Evolutionary conservation across 1,140 invertebrate genomes (phyloP), one percentile per base, ranked within the genome.

Genomic region (Psilanteris sp.): DNA sequence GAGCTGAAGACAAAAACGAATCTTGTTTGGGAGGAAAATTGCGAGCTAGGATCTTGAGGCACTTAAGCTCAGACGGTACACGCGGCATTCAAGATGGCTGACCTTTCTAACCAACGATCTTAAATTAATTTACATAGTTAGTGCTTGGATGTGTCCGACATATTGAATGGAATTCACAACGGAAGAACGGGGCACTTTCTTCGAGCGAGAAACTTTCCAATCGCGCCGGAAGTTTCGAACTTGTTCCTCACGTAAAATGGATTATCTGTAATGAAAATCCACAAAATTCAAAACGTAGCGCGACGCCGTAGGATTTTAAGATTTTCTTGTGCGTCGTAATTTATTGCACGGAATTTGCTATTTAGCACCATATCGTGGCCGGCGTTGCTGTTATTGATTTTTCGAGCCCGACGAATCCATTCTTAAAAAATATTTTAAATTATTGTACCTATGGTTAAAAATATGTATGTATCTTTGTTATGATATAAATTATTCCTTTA

Each of bases 91-190:
- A 74, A 54, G 54, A 61, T 61, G 46, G 71, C 61, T 59, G 54
- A 61, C 54, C 61, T 61, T 50, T 52, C 71, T 57, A 61, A 52
- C 52, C 52, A 61, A 54, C 52, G 50, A 57, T 54, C 62, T 74
- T 61, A 66, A 74, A 74, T 74, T 74, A 74, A 74, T 74, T 74
- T 74, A 66, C 61, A 74, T 67, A 67, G 71, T 66, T 74, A 67
- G 54, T 59, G 54, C 46, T 61, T 2, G 61, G 71, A 74, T 73
- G 70, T 59, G 70, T 59, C 59, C 70, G 52, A 73, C 70, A 73
- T 73, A 67, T 67, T 74, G 71, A 74, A 74, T 74, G 54, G 41
- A 54, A 66, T 74, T 50, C 59, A 36, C 44, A 24, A 10, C 8
- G 31, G 31, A 54, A 59, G 70, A 64, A 73, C 14, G 31, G 32